A percentile compares a stretch with the other conserved stretches of the same genome.
phyloP scores from a whole-genome alignment of 2,113 vertebrate genomes.

The Solenodon paradoxus region DNA sequence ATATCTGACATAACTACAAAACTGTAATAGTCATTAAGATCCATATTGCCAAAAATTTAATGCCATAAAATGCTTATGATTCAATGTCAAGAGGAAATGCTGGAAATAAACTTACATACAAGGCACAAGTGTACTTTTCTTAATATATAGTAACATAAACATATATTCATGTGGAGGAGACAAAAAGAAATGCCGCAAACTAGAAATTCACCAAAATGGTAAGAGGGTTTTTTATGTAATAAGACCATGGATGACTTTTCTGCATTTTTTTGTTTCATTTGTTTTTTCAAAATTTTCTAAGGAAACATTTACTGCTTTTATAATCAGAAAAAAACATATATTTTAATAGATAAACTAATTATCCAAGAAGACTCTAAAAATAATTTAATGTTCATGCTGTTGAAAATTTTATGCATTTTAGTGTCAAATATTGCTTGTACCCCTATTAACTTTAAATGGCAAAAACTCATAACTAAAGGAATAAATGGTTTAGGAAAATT shows the following conservation, averaged over 20 bases:
- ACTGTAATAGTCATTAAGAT: neutral
- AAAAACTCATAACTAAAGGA: constrained; percentile 10
- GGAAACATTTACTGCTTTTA: neutral
- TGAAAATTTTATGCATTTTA: neutral
- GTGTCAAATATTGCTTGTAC: neutral
- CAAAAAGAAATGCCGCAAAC: neutral
- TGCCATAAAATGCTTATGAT: neutral
- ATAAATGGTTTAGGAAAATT: constrained; percentile 76
- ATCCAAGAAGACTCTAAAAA: neutral
- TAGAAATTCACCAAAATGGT: neutral
- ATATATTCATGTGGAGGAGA: neutral
- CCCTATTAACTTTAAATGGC: neutral
- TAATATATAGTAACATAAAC: neutral
- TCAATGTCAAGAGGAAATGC: no score
- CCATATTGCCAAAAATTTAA: neutral
- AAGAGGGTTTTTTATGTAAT: neutral
- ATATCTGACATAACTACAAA: neutral
- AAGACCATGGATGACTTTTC: neutral
- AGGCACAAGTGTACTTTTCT: neutral
- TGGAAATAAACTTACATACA: neutral
- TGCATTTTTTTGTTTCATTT: neutral
- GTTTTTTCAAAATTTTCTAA: neutral
- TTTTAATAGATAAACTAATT: neutral
- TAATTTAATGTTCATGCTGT: neutral
- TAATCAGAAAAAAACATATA: neutral